Percentiles rank a stretch among this genome's conserved stretches.
Conservation (phyloP, 2,797 vertebrate species). For the Gobio occitaniae region DNA sequence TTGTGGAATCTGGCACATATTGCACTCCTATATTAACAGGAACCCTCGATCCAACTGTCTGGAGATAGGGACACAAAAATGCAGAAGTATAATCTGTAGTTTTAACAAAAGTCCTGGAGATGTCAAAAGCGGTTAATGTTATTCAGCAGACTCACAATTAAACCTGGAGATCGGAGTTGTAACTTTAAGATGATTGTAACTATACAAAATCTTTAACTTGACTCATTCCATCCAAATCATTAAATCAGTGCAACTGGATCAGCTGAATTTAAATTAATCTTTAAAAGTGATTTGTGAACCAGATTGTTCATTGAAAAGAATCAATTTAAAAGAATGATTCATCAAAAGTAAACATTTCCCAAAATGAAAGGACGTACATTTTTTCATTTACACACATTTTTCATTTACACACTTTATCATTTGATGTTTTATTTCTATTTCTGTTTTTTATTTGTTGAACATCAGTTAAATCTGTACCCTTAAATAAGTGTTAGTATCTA, state of each 20-base stretch:
- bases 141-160: background rate
- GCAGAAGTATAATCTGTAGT: background rate
- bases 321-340: background rate
- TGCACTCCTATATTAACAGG: background rate
- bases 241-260: background rate
- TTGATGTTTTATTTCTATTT: no score
- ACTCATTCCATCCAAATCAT: background rate
- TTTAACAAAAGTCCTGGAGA: background rate
- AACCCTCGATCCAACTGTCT: background rate
- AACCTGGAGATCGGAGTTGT: no score
- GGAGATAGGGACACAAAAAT: background rate
- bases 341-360: background rate
- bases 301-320: background rate
- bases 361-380: background rate
- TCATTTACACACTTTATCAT: no score
- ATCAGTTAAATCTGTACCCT: no score
- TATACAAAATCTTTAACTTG: background rate
- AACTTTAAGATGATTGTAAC: background rate
- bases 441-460: no score
- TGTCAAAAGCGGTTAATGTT: background rate
- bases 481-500: no score
- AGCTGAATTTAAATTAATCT: background rate
- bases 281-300: background rate
- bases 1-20: conserved; percentile 12
- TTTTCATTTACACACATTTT: background rate